These are phyloP conservation scores for Galagoides demidoff DNA, from an alignment of 2,797 vertebrate species.

Conservation along the genomic window DNA sequence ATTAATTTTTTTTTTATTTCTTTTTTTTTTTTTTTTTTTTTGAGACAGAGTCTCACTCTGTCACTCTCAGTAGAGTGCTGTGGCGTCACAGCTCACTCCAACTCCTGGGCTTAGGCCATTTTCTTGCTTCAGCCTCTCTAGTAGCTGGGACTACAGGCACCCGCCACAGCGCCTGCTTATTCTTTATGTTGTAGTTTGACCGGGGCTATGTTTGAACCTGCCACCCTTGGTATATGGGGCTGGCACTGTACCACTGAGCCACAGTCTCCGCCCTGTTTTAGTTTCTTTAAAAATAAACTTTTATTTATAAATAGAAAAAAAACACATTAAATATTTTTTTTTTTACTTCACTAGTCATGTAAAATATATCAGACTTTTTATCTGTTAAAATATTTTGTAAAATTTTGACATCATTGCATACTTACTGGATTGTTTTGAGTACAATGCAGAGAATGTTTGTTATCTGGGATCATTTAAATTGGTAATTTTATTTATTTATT, in stretches of 20 bases:
- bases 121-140: too few species aligned
- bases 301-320: slow-evolving; percentile 9
- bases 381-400: not conserved
- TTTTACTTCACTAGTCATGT: not conserved
- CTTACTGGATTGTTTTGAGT: slow-evolving; percentile 2
- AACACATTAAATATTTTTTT: not conserved
- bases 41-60: too few species aligned
- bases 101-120: too few species aligned
- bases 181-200: too few species aligned
- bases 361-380: not conserved
- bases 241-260: too few species aligned
- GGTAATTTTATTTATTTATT: not conserved
- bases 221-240: too few species aligned
- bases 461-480: not conserved
- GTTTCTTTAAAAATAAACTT: not conserved
- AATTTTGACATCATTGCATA: not conserved
- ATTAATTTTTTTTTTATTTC: slow-evolving; percentile 35
- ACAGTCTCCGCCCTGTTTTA: too few species aligned
- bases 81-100: too few species aligned
- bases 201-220: too few species aligned
- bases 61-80: too few species aligned
- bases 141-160: too few species aligned
- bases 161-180: too few species aligned
- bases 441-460: not conserved
- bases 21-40: not conserved